Base-by-base conservation (phyloP, 2,113 vertebrate species). In the Zapus hudsonius region DNA sequence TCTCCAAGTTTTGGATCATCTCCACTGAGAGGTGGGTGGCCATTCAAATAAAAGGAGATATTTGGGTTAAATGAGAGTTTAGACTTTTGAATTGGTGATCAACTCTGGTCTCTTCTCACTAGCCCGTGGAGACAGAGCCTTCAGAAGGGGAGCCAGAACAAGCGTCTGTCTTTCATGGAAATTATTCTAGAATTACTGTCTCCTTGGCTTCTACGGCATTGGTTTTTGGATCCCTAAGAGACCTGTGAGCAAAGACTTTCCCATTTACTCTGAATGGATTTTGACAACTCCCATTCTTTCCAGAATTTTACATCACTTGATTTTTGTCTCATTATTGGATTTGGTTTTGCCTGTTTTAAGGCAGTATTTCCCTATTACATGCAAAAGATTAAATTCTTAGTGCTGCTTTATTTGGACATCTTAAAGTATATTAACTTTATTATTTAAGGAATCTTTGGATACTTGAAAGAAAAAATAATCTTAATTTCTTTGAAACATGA, bases 381-480 rank as follows among this genome's bases (percentile, higher is more conserved):
- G 38, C 0, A 75, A 66, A 88, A 70, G 31, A 70, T 67, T 47
- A 33, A 27, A 15, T 83, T 15, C 38, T 89, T 76, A 25, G 29
- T 52, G 16, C 82, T 84, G 4, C 75, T 86, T 89, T 73, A 84
- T 87, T 84, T 91, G 22, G 22, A 16, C 89, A 67, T 67, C 38
- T 25, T n/a, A 74, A 84, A 44, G 23, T 33, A n/a, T 44, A 40
- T 6, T 85, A 63, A 84, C 27, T 61, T 63, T 96, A 82, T 85
- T 81, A 88, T 33, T 90, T 88, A 74, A 91, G 33, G 70, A 76
- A 40, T 79, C 17, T 84, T 72, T 1, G 3, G 8, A 13, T 23
- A 75, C 29, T 78, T 95, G 36, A 75, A 74, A 89, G 67, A 85
- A 94, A 92, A 92, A 92, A 59, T 27, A 85, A 74, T 59, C 31